Conservation (phyloP, 2,797 vertebrate genomes). For the Notoglanidium macrostoma region DNA sequence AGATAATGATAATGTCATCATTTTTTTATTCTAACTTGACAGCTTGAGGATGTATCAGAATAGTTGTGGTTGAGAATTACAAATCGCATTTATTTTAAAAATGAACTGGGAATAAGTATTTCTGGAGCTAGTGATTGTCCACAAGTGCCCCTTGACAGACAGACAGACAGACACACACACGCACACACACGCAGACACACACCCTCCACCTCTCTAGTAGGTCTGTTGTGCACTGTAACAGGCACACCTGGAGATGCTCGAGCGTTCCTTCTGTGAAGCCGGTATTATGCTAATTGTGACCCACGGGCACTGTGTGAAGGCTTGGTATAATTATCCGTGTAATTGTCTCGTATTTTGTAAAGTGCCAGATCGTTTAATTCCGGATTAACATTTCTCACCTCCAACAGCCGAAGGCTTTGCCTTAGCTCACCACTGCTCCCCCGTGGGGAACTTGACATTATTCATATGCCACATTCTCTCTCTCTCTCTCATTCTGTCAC, state of each 20-base stretch:
- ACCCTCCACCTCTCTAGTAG: constrained; percentile 50
- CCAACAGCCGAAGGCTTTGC: constrained; percentile 68
- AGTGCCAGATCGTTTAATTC: constrained; percentile 81
- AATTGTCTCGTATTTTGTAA: constrained; percentile 82
- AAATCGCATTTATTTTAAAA: background rate
- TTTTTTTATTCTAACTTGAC: background rate
- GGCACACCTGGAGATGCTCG: constrained; percentile 63
- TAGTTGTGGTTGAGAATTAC: background rate
- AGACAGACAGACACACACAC: constrained; percentile 31
- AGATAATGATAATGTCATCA: background rate
- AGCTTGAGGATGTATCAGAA: background rate
- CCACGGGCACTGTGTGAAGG: constrained; percentile 72
- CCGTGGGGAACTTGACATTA: constrained; percentile 48
- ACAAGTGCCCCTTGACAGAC: constrained; percentile 7
- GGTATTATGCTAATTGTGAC: constrained; percentile 74
- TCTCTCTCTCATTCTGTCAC: constrained; percentile 48
- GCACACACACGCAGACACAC: constrained; percentile 15
- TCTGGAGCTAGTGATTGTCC: background rate
- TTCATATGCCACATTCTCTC: constrained; percentile 44
- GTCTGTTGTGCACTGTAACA: constrained; percentile 52
- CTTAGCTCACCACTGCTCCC: constrained; percentile 46
- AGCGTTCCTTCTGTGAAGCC: constrained; percentile 61
- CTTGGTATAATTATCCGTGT: constrained; percentile 79
- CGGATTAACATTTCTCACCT: constrained; percentile 78
- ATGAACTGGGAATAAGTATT: background rate